These are phyloP conservation scores for Fistularia tabacaria DNA, from an alignment of 2,797 vertebrate genomes.

Conservation along the genomic window DNA sequence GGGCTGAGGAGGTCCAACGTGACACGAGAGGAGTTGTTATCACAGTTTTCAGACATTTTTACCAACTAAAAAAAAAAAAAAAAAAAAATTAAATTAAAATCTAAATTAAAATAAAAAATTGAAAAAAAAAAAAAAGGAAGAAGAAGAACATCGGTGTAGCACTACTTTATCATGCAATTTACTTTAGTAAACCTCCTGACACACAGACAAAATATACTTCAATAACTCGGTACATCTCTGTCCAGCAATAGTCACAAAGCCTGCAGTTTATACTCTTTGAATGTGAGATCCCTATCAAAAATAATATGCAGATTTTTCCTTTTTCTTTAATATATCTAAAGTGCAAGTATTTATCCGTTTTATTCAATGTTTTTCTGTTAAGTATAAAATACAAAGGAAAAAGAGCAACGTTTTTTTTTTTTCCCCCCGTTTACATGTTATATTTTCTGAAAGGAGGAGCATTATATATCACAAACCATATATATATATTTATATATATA, in stretches of 20 bases:
- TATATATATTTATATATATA: constrained; percentile 60
- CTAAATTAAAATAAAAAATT: constrained; percentile 71
- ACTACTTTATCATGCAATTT: constrained; percentile 84
- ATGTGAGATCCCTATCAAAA: constrained; percentile 86
- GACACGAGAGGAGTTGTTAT: constrained; percentile 76
- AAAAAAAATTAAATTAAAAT: no score
- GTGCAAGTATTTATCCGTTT: constrained; percentile 85
- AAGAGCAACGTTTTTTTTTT: constrained; percentile 77
- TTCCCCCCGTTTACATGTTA: constrained; percentile 75
- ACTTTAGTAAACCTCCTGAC: constrained; percentile 83
- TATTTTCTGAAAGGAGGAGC: constrained; percentile 81
- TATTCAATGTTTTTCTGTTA: constrained; percentile 82
- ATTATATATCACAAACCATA: constrained; percentile 82
- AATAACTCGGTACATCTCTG: constrained; percentile 81
- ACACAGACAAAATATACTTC: constrained; percentile 86
- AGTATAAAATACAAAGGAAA: constrained; percentile 85
- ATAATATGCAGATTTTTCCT: constrained; percentile 83
- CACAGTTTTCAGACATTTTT: constrained; percentile 82
- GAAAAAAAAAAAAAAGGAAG: constrained; percentile 36
- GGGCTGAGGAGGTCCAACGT: constrained; percentile 69
- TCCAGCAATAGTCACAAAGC: constrained; percentile 83
- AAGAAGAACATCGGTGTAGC: constrained; percentile 80
- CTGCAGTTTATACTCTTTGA: constrained; percentile 79
- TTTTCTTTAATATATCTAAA: constrained; percentile 84
- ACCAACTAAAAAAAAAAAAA: constrained; percentile 76